phyloP scores from a whole-genome alignment of 2,888 invertebrate genomes.

The Hypomecis punctinalis region DNA sequence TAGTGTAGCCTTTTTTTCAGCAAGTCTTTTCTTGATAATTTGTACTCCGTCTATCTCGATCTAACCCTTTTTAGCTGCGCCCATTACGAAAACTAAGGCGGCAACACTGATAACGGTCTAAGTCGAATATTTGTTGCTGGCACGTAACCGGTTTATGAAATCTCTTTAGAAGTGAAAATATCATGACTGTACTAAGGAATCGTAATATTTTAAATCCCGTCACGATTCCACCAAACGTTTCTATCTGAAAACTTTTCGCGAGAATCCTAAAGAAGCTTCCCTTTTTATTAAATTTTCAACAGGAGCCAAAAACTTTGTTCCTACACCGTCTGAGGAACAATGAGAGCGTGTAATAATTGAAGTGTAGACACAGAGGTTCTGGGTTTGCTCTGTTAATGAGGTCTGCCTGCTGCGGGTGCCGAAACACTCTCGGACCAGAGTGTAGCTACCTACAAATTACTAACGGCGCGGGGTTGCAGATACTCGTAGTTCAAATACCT shows the following conservation, averaged over 20 bases:
- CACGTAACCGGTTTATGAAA: no score
- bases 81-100: no score
- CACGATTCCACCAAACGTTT: background rate
- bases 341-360: conserved; percentile 43
- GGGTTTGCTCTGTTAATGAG: conserved; percentile 41
- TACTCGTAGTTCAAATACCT: background rate
- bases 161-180: no score
- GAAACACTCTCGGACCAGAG: background rate
- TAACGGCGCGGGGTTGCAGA: background rate
- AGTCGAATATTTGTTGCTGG: no score
- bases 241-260: background rate
- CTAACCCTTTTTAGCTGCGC: no score
- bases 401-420: conserved; percentile 23
- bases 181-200: no score
- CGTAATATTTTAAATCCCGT: no score
- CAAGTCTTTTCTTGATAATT: no score
- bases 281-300: conserved; percentile 6
- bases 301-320: background rate
- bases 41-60: no score
- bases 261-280: background rate
- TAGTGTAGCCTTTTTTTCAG: no score
- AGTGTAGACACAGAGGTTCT: conserved; percentile 40
- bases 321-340: conserved; percentile 33
- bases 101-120: no score
- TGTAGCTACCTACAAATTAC: background rate